A percentile compares a stretch with the other conserved stretches of the same genome.
phyloP scores from a whole-genome alignment of 1,140 invertebrate genomes.

The Semibalanus balanoides region DNA sequence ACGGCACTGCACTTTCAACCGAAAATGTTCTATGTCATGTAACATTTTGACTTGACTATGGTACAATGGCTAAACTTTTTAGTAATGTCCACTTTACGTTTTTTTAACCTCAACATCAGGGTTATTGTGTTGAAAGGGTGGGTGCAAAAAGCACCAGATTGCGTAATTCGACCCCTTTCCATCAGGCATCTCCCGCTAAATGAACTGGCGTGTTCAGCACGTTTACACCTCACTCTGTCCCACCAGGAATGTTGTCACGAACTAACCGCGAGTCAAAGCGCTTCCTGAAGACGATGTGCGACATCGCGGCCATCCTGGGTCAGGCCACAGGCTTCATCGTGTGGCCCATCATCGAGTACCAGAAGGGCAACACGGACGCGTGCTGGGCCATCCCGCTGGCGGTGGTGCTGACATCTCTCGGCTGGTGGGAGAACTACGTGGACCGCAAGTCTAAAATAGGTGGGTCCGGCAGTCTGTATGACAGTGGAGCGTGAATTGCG shows the following conservation, averaged over 20 bases:
- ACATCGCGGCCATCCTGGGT: slow-evolving; percentile 61
- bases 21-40: too few species aligned
- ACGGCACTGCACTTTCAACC: too few species aligned
- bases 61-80: too few species aligned
- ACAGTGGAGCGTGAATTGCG: too few species aligned
- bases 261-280: slow-evolving; percentile 63
- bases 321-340: slow-evolving; percentile 77
- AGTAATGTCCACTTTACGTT: too few species aligned
- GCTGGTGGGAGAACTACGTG: slow-evolving; percentile 96
- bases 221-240: neutral
- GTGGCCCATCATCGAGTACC: slow-evolving; percentile 54
- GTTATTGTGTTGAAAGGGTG: too few species aligned
- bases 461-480: neutral
- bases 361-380: slow-evolving; percentile 28
- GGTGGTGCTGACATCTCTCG: slow-evolving; percentile 67
- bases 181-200: too few species aligned
- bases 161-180: too few species aligned
- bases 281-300: slow-evolving; percentile 61
- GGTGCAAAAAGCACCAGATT: too few species aligned
- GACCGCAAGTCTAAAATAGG: slow-evolving; percentile 51
- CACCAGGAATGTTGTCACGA: slow-evolving; percentile 53
- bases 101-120: too few species aligned
- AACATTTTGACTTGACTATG: too few species aligned
- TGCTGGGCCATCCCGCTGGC: slow-evolving; percentile 72
- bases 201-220: too few species aligned